Percentiles rank a stretch among this genome's conserved stretches.
phyloP scores from a whole-genome alignment of 1,140 invertebrate genomes.

The Pseudomyrmex gracilis region DNA sequence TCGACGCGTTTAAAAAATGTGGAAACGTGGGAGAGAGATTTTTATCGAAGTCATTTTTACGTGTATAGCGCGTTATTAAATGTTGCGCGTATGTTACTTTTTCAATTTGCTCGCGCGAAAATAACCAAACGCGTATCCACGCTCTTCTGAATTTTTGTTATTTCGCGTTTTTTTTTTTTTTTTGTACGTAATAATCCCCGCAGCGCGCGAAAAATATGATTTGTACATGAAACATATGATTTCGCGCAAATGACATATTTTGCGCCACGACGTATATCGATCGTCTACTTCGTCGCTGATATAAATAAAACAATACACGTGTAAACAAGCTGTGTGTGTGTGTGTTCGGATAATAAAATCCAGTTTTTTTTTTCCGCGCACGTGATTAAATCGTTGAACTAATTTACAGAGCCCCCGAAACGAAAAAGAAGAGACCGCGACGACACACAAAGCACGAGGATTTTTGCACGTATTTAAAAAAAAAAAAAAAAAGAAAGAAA shows the following conservation, averaged over 20 bases:
- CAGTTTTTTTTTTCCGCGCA: background rate
- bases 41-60: background rate
- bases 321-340: background rate
- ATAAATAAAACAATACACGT: background rate
- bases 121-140: background rate
- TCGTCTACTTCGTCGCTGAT: background rate
- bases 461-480: too few relatives aligned
- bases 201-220: too few relatives aligned
- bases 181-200: too few relatives aligned
- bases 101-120: background rate
- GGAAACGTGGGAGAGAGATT: background rate
- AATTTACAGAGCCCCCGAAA: background rate
- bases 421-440: too few relatives aligned
- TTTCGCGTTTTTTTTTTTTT: too few relatives aligned
- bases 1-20: too few relatives aligned
- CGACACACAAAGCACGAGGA: too few relatives aligned
- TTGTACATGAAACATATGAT: too few relatives aligned
- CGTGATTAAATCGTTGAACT: conserved; percentile 25
- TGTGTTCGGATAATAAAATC: background rate
- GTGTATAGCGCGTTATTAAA: background rate
- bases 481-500: background rate
- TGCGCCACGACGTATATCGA: background rate
- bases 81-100: background rate
- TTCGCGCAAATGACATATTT: too few relatives aligned
- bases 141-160: background rate